Percentiles rank a stretch among this genome's conserved stretches.
phyloP scores from a whole-genome alignment of 2,888 invertebrate genomes.

The Deilephila elpenor region DNA sequence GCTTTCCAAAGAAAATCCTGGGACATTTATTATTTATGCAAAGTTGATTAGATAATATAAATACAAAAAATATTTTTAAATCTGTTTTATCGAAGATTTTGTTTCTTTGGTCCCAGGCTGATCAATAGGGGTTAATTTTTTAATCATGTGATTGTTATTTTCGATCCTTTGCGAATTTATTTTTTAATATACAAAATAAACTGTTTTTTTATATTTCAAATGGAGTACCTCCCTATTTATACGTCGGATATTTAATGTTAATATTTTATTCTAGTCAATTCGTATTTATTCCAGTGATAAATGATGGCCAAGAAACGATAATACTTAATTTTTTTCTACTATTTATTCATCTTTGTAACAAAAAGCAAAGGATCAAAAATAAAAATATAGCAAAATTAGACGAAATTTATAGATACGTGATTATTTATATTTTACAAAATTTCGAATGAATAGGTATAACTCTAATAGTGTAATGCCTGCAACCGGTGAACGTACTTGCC shows the following conservation, averaged over 20 bases:
- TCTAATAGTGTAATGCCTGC: not conserved
- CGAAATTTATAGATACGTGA: not conserved
- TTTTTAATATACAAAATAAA: not conserved
- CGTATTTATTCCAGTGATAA: too few relatives aligned
- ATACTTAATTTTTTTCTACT: too few relatives aligned
- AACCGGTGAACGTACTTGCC: slow-evolving; percentile 4
- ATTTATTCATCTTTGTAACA: not conserved
- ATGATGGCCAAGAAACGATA: too few relatives aligned
- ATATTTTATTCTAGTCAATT: too few relatives aligned
- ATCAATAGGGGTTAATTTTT: not conserved
- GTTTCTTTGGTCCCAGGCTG: not conserved
- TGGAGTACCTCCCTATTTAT: too few relatives aligned
- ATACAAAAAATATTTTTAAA: not conserved
- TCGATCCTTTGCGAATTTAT: slow-evolving; percentile 11
- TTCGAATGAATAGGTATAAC: slow-evolving; percentile 7
- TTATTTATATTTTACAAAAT: slow-evolving; percentile 7
- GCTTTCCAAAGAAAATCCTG: not conserved
- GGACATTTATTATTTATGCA: not conserved
- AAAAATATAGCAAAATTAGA: not conserved
- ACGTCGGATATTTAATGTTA: too few relatives aligned
- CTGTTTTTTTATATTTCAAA: not conserved
- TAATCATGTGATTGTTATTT: not conserved
- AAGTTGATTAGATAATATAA: not conserved
- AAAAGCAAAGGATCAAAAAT: not conserved
- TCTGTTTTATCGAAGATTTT: not conserved